Conservation (phyloP, 1,140 invertebrate species). For the Lepidurus couesii region DNA sequence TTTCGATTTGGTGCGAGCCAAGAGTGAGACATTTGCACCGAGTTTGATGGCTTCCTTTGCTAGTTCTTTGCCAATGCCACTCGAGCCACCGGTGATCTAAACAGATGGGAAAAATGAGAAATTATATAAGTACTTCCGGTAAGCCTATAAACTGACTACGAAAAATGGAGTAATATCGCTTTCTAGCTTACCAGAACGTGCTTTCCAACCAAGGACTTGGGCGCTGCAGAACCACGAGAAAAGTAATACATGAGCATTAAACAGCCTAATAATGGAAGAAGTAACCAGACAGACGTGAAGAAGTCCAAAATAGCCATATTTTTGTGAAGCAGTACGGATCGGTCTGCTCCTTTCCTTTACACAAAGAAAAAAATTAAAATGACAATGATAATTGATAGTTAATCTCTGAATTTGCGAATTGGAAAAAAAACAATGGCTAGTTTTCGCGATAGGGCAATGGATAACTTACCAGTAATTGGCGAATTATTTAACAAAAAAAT, state of each 20-base stretch:
- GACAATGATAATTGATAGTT: too few species aligned
- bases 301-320: too few species aligned
- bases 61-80: slow-evolving; percentile 84
- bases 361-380: too few species aligned
- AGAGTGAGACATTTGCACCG: slow-evolving; percentile 82
- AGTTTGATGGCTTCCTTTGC: slow-evolving; percentile 66
- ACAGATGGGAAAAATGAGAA: background rate
- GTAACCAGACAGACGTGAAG: background rate
- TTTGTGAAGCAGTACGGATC: too few species aligned
- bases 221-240: background rate
- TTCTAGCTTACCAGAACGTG: background rate
- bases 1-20: slow-evolving; percentile 70
- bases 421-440: too few species aligned
- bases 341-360: too few species aligned
- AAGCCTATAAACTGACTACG: background rate
- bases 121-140: background rate
- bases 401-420: too few species aligned
- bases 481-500: too few species aligned
- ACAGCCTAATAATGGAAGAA: background rate
- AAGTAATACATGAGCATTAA: background rate
- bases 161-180: background rate
- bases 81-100: slow-evolving; percentile 85
- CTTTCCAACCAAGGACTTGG: background rate
- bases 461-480: too few species aligned
- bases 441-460: too few species aligned